Conservation (phyloP, 2,113 vertebrate species). For the Phodopus roborovskii region DNA sequence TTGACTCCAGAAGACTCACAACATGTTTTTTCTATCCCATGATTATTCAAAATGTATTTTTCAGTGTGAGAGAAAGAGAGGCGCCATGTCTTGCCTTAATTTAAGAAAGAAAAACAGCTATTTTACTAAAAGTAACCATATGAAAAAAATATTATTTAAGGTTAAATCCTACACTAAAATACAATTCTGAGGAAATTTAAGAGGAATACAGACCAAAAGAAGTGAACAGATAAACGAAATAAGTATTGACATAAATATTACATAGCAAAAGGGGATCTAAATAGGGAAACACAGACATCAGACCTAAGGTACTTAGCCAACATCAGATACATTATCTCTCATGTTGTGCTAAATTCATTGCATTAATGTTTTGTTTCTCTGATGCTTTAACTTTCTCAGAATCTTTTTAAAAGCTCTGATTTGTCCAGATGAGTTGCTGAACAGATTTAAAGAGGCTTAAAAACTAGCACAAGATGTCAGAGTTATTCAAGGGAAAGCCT, state of each 20-base stretch:
- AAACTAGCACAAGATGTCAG: not conserved
- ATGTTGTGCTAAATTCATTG: not conserved
- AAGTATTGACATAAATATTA: conserved; percentile 26
- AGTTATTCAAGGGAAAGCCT: not conserved
- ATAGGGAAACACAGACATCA: not conserved
- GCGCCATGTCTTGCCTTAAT: conserved; percentile 85
- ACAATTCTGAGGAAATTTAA: conserved; percentile 19
- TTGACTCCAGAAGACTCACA: conserved; percentile 79
- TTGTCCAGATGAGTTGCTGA: not conserved
- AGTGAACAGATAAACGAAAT: not conserved
- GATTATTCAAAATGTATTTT: conserved; percentile 87
- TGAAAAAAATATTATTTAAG: not conserved
- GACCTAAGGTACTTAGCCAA: not conserved
- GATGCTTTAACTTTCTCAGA: not conserved
- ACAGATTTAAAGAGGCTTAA: not conserved
- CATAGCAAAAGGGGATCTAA: not conserved
- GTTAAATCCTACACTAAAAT: not conserved
- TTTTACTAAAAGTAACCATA: not conserved
- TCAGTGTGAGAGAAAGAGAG: conserved; percentile 89
- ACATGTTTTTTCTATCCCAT: conserved; percentile 88
- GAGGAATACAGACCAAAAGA: not conserved
- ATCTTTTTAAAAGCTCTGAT: not conserved
- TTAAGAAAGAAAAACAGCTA: conserved; percentile 50
- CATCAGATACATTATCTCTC: not conserved
- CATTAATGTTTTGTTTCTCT: conserved; percentile 27